Conservation (phyloP, 2,113 vertebrate genomes). For the Ammodytes marinus region DNA sequence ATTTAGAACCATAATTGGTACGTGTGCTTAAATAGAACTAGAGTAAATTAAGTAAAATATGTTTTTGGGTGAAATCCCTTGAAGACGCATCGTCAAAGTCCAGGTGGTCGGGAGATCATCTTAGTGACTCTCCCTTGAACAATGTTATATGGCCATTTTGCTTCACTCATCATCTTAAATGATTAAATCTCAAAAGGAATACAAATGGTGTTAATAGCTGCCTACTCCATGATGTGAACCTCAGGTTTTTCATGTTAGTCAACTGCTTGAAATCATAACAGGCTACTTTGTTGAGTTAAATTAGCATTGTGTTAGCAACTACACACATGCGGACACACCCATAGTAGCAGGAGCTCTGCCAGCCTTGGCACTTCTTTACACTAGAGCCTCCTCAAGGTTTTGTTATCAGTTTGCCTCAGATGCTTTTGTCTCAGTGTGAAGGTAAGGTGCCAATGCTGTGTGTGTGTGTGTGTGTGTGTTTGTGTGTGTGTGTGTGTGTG, state of each 20-base stretch:
- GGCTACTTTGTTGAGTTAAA: slow-evolving; percentile 41
- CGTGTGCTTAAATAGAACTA: not conserved
- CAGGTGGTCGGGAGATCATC: not conserved
- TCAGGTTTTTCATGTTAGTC: slow-evolving; percentile 41
- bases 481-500: too few species aligned
- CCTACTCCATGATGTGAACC: slow-evolving; percentile 35
- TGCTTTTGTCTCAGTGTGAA: slow-evolving; percentile 61
- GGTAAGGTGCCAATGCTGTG: slow-evolving; percentile 28
- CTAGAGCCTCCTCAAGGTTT: slow-evolving; percentile 53
- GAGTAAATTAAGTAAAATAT: too few species aligned
- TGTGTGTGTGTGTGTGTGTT: not conserved
- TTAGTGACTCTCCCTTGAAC: not conserved
- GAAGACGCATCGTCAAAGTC: too few species aligned
- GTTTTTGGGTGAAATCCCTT: too few species aligned
- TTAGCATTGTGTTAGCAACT: slow-evolving; percentile 19
- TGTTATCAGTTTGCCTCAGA: slow-evolving; percentile 73
- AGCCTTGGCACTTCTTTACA: slow-evolving; percentile 44
- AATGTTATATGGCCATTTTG: not conserved
- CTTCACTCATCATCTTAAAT: slow-evolving; percentile 18
- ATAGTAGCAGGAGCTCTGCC: slow-evolving; percentile 29
- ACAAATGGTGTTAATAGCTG: not conserved
- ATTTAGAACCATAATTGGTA: not conserved
- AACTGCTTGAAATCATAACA: slow-evolving; percentile 49
- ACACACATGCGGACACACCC: slow-evolving; percentile 12
- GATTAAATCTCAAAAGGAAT: slow-evolving; percentile 8